phyloP scores from a whole-genome alignment of 2,113 vertebrate species.

The Neodon shergylaensis region DNA sequence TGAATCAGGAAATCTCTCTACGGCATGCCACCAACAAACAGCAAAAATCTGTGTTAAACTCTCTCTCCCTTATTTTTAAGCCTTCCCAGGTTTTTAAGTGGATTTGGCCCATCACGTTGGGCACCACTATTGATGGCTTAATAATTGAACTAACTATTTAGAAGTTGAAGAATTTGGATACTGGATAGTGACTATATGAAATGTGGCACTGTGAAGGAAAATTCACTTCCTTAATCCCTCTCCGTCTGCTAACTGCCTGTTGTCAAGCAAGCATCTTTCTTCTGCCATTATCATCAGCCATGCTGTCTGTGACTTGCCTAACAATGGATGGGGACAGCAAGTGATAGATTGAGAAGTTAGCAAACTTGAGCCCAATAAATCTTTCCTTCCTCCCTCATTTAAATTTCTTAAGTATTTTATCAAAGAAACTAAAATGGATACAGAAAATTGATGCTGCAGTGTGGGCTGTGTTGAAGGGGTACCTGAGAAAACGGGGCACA shows the following conservation, averaged over 20 bases:
- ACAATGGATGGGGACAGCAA: background rate
- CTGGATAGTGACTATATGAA: background rate
- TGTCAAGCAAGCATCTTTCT: background rate
- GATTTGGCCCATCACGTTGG: too few relatives aligned
- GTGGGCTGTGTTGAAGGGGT: background rate
- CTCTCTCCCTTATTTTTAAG: background rate
- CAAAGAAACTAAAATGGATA: background rate
- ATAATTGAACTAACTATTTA: background rate
- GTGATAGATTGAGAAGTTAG: background rate
- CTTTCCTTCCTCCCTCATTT: background rate
- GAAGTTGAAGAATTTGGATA: background rate
- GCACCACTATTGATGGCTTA: background rate
- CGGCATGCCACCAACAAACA: too few relatives aligned
- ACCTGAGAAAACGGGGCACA: background rate
- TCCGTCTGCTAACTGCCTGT: background rate
- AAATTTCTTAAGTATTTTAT: background rate
- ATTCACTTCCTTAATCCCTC: background rate
- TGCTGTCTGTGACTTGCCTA: background rate
- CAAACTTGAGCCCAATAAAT: background rate
- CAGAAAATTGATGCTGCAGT: background rate
- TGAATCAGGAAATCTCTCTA: too few relatives aligned
- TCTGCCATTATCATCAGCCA: background rate
- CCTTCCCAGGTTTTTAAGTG: too few relatives aligned
- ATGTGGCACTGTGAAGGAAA: background rate
- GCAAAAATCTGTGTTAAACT: too few relatives aligned